Evolutionary conservation across 2,797 vertebrate genomes (phyloP).

Genomic region (Spinus olivaceus): DNA sequence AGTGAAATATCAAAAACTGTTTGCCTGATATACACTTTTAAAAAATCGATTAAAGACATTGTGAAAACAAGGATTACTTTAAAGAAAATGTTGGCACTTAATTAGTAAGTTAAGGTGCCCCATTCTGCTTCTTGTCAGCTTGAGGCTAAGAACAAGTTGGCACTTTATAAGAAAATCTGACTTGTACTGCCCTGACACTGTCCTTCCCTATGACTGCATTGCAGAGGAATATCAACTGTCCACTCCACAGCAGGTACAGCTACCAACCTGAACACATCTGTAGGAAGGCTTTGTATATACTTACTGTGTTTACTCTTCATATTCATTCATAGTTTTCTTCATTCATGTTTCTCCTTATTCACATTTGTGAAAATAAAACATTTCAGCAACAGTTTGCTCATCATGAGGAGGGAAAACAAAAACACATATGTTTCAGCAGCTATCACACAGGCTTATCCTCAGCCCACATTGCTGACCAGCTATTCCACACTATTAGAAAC

Average conservation of each 20-base stretch:
- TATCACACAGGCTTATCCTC: background rate
- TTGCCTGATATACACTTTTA: background rate
- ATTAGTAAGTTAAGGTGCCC: background rate
- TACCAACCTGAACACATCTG: background rate
- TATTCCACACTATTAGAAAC: slow-evolving; percentile 46
- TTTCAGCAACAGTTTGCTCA: background rate
- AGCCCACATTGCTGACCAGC: background rate
- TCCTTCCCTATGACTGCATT: background rate
- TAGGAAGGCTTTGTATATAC: background rate
- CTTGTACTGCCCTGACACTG: background rate
- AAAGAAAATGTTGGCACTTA: background rate
- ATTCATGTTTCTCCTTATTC: background rate
- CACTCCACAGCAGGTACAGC: background rate
- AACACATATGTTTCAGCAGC: background rate
- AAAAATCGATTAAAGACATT: background rate
- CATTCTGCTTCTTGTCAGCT: background rate
- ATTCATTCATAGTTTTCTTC: background rate
- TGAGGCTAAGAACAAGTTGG: background rate
- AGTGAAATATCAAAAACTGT: background rate
- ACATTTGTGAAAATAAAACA: background rate
- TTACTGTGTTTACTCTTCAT: background rate
- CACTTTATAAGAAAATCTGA: background rate
- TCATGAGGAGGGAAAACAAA: background rate
- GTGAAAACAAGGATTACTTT: background rate
- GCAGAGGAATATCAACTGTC: background rate